Evolutionary conservation across 2,113 vertebrate genomes (phyloP).

Genomic region (Ceratotherium simum): DNA sequence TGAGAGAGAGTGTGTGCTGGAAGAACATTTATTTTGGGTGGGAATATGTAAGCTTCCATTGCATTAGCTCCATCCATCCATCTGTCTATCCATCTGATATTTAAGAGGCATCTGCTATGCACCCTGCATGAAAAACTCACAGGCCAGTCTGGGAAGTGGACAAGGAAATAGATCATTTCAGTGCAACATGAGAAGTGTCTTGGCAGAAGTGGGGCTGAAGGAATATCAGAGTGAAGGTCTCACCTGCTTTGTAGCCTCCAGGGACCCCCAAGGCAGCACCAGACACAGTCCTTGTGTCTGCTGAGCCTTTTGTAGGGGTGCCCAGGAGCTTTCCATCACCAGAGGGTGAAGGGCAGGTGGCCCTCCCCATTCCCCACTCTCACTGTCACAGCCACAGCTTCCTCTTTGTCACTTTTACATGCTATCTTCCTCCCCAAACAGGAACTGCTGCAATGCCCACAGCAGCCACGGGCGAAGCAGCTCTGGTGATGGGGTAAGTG

Average conservation of each 20-base stretch:
- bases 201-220: not conserved
- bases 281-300: not conserved
- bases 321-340: not conserved
- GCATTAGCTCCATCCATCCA: not conserved
- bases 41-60: not conserved
- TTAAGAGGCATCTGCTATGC: too few relatives aligned
- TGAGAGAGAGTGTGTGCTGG: not conserved
- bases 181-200: not conserved
- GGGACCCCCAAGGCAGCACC: not conserved
- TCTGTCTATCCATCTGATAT: accelerated
- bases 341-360: not conserved
- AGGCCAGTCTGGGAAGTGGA: not conserved
- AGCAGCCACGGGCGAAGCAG: accelerated
- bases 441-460: conserved; percentile 36
- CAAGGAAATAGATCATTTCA: not conserved
- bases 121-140: not conserved
- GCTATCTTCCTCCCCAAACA: not conserved
- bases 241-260: not conserved
- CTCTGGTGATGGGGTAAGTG: not conserved
- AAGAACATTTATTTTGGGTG: not conserved
- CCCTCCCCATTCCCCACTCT: not conserved
- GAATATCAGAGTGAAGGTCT: not conserved
- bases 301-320: not conserved
- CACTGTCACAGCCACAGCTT: not conserved
- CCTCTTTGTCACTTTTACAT: conserved; percentile 38